Base-by-base conservation (phyloP, 2,113 vertebrate genomes). In the Galemys pyrenaicus region DNA sequence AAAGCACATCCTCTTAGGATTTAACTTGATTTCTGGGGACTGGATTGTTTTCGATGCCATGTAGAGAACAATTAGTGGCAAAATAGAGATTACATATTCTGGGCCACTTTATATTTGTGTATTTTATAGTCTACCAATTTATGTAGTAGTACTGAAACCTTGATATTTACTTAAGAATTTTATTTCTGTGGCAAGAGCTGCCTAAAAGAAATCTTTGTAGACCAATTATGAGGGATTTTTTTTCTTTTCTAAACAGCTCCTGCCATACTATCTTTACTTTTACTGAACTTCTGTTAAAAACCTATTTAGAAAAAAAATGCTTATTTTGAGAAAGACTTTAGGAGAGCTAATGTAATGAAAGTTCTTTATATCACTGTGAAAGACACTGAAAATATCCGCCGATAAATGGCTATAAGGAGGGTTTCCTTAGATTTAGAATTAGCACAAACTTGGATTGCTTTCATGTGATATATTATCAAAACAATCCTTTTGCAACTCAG, bases 271-370 rank as follows among this genome's bases (percentile, higher is more conserved):
- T 65, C 9, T 81, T 87, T 62, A 58, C 49, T 96, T 91, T 73
- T 73, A 67, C 30, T 79, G 16, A 56, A 70, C 82, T 95, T 89
- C 19, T 39, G 78, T 70, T 49, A 49, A 92, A 81, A 94, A 10
- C 35, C 12, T 68, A 78, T 82, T 90, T 95, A 49, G 68, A 94
- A 93, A 56, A 44, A 56, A 89, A 49, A 82, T 20, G 3, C 67
- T 86, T 64, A 35, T 68, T 93, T 94, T 89, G 73, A 77, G 80
- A 84, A 92, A 89, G 32, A 16, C 70, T 78, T 91, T 78, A 60
- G 41, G 32, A 77, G 35, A 89, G 80, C 19, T 87, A 16, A 6
- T 16, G 7, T 94, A 75, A n/a, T 86, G 35, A 64, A 65, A 68
- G n/a, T 9, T 78, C 83, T 81, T 73, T 62, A 56, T 67, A n/a